Evolutionary conservation across 2,888 invertebrate genomes (phyloP).

Genomic region (Brenthis daphne): DNA sequence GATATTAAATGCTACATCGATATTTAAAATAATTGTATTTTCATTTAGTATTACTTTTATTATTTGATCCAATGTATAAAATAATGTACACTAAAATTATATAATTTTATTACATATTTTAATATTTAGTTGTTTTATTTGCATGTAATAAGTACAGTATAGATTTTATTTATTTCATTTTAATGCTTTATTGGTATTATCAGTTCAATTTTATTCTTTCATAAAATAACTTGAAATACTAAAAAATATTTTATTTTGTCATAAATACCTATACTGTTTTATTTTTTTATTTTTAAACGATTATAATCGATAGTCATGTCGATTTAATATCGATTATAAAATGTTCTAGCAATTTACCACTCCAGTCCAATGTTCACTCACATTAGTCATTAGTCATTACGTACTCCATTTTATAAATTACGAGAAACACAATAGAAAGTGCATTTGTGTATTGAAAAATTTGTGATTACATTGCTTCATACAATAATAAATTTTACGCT

Average conservation of each 20-base stretch:
- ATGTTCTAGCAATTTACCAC: conserved; percentile 15
- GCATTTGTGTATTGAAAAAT: conserved; percentile 11
- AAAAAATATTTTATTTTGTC: no score
- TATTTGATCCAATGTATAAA: background rate
- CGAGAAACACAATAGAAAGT: conserved; percentile 4
- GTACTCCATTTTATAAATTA: conserved; percentile 19
- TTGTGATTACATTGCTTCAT: conserved; percentile 25
- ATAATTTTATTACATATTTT: no score
- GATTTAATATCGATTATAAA: conserved; percentile 11
- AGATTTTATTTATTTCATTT: no score
- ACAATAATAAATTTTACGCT: conserved; percentile 5
- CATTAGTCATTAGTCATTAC: background rate
- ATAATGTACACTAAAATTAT: background rate
- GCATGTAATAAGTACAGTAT: no score
- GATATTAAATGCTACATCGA: conserved; percentile 16
- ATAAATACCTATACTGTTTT: no score
- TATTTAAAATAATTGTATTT: background rate
- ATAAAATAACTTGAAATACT: no score
- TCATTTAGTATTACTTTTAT: background rate
- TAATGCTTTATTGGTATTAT: no score
- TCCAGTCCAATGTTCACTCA: conserved; percentile 22
- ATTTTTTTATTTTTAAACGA: no score
- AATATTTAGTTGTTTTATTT: no score
- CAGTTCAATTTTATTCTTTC: no score
- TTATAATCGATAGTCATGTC: conserved; percentile 16